Base-by-base conservation (phyloP, 2,888 invertebrate species). In the Apeira syringaria region DNA sequence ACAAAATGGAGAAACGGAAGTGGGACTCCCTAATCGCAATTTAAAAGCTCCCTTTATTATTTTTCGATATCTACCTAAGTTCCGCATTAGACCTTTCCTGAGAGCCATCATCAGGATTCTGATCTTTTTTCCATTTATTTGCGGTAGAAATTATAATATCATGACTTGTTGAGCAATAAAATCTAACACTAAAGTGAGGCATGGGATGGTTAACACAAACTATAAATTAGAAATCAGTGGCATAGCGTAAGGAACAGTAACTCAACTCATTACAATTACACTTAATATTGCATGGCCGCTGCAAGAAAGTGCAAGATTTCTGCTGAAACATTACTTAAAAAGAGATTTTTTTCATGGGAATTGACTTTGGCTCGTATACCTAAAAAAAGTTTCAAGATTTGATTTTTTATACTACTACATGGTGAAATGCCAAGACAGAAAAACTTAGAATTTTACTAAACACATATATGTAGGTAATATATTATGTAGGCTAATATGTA, bases 161-260 rank as follows among this genome's bases (percentile, higher is more conserved):
- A n/a, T 24, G 1, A 20, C 20, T 5, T 3, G 5, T 13, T 11
- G 9, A 11, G 1, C 18, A 13, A 24, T 37, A 11, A 17, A 37
- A 24, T 37, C 15, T 37, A 30, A 36, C 8, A 36, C 7, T 15
- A 5, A 15, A 13, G 9, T 30, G 15, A 30, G 17, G 10, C 32
- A 32, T 24, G 11, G 11, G 10, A 6, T 10, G 18, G 35, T 18
- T 9, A 27, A 28, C 17, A 17, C 24, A n/a, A 15, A 10, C 22
- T 15, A 24, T 37, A 30, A 30, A 37, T 37, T 15, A 35, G 5
- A 12, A 15, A 24, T 5, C 24, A 11, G 17, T 30, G 24, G 37
- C 27, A 11, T 8, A 3, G 5, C 8, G 12, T 5, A 17, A 2
- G 8, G 5, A 15, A 15, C 29, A 29, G 29, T 29, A 29, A 11